Base-by-base conservation (phyloP, 2,113 vertebrate species). In the Callipepla californica region DNA sequence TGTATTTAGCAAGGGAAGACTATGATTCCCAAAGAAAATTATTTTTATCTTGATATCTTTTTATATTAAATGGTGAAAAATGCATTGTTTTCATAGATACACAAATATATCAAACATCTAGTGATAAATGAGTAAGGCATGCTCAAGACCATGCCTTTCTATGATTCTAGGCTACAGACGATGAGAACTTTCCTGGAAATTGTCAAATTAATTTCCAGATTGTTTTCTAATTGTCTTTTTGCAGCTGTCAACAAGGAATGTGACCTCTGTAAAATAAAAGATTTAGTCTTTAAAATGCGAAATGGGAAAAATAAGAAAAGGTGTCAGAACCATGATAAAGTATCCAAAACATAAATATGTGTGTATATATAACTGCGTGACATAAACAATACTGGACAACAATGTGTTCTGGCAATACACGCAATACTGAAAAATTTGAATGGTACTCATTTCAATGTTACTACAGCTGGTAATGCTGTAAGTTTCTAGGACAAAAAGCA, bases 81-180 rank as follows among this genome's bases (percentile, higher is more conserved):
- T 70, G 34, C 40, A 9, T 58, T 40, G 5, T 32, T 76, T 85
- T 62, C 59, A 69, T 40, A 84, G 17, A 13, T 72, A 14, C 74
- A 8, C 7, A 80, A 61, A 72, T 50, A 66, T 21, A 40, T 22
- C 6, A 25, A 80, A 14, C 30, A 68, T 26, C 9, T 47, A 62
- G 76, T 62, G 1, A 67, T 51, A 80, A 72, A 4, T 30, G 57
- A 65, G 44, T 42, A 79, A 84, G 21, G 16, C 34, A 36, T 69
- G 26, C 26, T 82, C 66, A 48, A 63, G 18, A 2, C 28, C 63
- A 13, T 13, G 7, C n/a, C 11, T 45, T 40, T 0, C 0, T 59
- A 21, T 30, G 73, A 53, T 59, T 79, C 19, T 19, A 53, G 16
- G 7, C 30, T 65, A 50, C 32, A 28, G 44, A 69, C 10, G 2